Conservation (phyloP, 2,797 vertebrate species). For the Onychomys leucogaster region DNA sequence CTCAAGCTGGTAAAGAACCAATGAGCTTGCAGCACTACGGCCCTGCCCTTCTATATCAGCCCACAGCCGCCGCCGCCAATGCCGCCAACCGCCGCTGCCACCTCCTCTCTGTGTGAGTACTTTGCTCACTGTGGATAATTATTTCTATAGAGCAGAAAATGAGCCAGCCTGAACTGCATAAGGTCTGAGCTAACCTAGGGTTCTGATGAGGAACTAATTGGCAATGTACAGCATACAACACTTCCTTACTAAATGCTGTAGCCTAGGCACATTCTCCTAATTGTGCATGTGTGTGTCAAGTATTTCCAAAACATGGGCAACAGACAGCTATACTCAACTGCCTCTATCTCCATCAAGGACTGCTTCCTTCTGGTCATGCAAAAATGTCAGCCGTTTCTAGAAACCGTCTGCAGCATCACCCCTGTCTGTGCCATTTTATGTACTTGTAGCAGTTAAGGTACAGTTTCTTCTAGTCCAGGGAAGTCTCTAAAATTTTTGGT, state of each 20-base stretch:
- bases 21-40: background rate
- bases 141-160: slow-evolving; percentile 17
- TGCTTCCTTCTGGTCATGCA: background rate
- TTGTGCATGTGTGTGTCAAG: background rate
- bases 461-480: background rate
- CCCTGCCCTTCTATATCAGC: background rate
- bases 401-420: slow-evolving; percentile 22
- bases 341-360: background rate
- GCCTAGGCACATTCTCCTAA: background rate
- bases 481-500: slow-evolving; percentile 23
- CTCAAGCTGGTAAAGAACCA: background rate
- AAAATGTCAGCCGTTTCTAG: slow-evolving; percentile 28
- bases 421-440: background rate
- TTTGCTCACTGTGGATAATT: background rate
- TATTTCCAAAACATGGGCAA: background rate
- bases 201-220: background rate
- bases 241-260: background rate
- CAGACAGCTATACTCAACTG: background rate
- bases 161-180: background rate
- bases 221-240: background rate
- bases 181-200: background rate
- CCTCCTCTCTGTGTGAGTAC: background rate
- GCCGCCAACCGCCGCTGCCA: background rate
- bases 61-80: background rate
- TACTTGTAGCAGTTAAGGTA: background rate